Evolutionary conservation across 2,888 invertebrate species (phyloP).

Genomic region (Melinaea marsaeus): DNA sequence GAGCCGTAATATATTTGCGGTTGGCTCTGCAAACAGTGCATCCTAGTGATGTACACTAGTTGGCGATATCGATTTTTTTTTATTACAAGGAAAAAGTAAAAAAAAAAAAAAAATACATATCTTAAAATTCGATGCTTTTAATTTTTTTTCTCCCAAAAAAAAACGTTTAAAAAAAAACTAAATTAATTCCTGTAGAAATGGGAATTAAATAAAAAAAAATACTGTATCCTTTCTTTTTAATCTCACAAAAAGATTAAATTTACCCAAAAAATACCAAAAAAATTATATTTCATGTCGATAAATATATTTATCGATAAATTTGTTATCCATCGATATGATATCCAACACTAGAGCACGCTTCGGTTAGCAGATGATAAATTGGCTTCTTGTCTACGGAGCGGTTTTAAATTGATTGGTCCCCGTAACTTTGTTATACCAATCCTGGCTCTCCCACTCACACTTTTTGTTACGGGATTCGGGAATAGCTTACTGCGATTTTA

Average conservation of each 20-base stretch:
- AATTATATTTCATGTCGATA: not conserved
- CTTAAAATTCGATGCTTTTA: no score
- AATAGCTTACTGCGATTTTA: not conserved
- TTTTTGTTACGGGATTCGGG: slow-evolving; percentile 12
- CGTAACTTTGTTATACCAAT: slow-evolving; percentile 31
- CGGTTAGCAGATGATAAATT: slow-evolving; percentile 37
- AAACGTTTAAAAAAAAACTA: no score
- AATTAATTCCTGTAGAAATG: no score
- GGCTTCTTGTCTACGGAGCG: slow-evolving; percentile 37
- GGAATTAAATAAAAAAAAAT: no score
- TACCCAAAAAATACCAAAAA: not conserved
- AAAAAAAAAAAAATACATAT: no score
- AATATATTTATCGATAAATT: not conserved
- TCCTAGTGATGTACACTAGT: slow-evolving; percentile 21
- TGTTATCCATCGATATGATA: slow-evolving; percentile 12
- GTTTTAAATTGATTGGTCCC: slow-evolving; percentile 38
- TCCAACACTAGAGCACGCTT: slow-evolving; percentile 30
- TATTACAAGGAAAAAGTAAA: not conserved
- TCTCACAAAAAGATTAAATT: no score
- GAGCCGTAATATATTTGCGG: slow-evolving; percentile 37
- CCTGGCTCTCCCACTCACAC: slow-evolving; percentile 5
- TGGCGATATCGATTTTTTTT: no score
- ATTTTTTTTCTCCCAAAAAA: no score
- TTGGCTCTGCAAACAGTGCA: slow-evolving; percentile 33
- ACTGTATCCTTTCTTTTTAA: no score